Conservation (phyloP, 2,888 invertebrate genomes). For the Mimachlamys varia region DNA sequence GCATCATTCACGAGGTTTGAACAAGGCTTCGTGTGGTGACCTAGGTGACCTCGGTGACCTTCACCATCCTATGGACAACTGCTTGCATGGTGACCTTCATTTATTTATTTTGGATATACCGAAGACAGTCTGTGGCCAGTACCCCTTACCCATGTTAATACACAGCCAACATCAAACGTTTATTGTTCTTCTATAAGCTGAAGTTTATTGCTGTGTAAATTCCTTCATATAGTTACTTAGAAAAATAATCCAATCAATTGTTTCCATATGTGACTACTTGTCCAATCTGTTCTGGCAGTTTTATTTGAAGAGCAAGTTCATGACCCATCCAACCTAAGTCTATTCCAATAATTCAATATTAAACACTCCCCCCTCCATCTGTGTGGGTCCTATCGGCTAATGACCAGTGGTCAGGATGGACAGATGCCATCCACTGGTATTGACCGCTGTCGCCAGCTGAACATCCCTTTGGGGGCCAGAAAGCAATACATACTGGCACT, state of each 20-base stretch:
- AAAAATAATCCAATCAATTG: slow-evolving; percentile 19
- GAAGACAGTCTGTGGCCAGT: too few relatives aligned
- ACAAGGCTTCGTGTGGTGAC: too few relatives aligned
- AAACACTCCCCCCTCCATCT: background rate
- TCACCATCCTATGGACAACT: background rate
- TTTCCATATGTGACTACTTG: slow-evolving; percentile 21
- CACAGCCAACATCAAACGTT: background rate
- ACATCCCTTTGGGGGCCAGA: background rate
- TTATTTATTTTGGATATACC: too few relatives aligned
- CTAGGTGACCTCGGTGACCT: too few relatives aligned
- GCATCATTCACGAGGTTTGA: too few relatives aligned
- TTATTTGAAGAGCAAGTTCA: slow-evolving; percentile 19
- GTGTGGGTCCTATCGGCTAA: background rate
- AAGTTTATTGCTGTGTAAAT: background rate
- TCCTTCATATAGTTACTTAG: background rate
- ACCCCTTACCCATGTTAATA: too few relatives aligned
- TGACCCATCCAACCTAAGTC: background rate
- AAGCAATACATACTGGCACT: background rate
- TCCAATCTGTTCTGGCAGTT: background rate
- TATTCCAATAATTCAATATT: slow-evolving; percentile 17
- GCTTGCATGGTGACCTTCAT: background rate
- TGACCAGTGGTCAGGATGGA: background rate
- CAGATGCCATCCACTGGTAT: background rate
- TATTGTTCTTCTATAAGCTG: background rate
- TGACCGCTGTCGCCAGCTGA: slow-evolving; percentile 34